Base-by-base conservation (phyloP, 2,113 vertebrate genomes). In the Albula goreensis region DNA sequence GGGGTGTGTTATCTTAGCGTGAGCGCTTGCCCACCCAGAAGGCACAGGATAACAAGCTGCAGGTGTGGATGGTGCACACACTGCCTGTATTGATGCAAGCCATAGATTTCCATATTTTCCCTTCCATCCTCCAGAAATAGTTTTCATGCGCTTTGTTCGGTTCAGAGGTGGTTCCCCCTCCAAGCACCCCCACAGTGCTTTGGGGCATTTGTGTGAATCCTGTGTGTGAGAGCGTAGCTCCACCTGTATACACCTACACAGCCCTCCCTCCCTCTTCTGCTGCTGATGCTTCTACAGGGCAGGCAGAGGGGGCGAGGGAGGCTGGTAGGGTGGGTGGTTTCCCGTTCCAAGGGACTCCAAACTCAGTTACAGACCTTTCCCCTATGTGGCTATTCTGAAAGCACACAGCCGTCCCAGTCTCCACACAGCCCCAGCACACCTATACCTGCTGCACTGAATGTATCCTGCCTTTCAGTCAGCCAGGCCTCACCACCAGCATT, bases 221-320 rank as follows among this genome's bases (percentile, higher is more conserved):
- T 41, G 31, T 41, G n/a, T 53, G 50, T n/a, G 50, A 53, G 49
- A 15, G 12, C 31, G 48, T 3, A 41, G 49, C 50, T 2, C 80
- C 81, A 82, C 51, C 81, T 82, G 81, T 82, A 82, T 82, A 82
- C 52, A 70, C 63, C 2, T 17, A 41, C 31, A 41, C 31, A 41
- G 31, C 31, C 17, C 48, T 2, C 49, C 48, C 53, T 22, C 78
- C 84, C 2, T 10, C 10, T 17, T 17, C 63, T n/a, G 11, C 31
- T 15, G 25, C 49, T 12, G 49, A 12, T 15, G 9, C 10, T 17
- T 5, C 19, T 2, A 5, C 4, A 22, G 4, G 3, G 8, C 63
- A 70, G 19, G 6, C 31, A 41, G 31, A 41, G 31, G 31, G 31
- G 31, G 31, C 31, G 31, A 41, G 5, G 17, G 13, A 22, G 13